Evolutionary conservation across 2,113 vertebrate genomes (phyloP).

Genomic region (Platysteira castanea): DNA sequence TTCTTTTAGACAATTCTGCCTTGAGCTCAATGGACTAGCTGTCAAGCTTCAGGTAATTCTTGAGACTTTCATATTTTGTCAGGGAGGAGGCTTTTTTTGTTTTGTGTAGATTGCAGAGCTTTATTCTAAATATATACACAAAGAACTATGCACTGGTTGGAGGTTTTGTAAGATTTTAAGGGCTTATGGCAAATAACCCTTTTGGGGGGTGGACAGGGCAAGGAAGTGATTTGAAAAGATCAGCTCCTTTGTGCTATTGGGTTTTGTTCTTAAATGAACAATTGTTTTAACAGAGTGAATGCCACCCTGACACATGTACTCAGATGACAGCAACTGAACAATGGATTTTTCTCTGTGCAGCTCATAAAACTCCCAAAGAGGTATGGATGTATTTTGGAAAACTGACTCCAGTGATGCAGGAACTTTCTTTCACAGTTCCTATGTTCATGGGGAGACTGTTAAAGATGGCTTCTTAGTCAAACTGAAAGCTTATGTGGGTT

Average conservation of each 20-base stretch:
- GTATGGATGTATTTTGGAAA: constrained; percentile 60
- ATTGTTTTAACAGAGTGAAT: constrained; percentile 86
- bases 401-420: background rate
- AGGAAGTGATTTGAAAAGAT: background rate
- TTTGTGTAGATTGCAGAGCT: background rate
- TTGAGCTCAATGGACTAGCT: constrained; percentile 96
- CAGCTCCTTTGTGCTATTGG: background rate
- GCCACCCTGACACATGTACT: constrained; percentile 96
- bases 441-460: background rate
- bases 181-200: background rate
- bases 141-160: background rate
- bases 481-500: background rate
- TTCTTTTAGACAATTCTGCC: constrained; percentile 90
- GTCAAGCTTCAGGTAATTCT: constrained; percentile 94
- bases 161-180: background rate
- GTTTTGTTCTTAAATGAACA: background rate
- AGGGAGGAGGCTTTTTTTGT: background rate
- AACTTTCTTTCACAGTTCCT: background rate
- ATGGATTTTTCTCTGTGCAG: constrained; percentile 99
- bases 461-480: background rate
- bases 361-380: constrained; percentile 99
- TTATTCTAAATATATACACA: background rate
- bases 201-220: background rate
- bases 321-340: constrained; percentile 99
- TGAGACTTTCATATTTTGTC: background rate